Percentiles rank a stretch among this genome's conserved stretches.
phyloP scores from a whole-genome alignment of 2,113 vertebrate genomes.

The zebrafish (Danio rerio) region GRCz12tu NC_133193.1:23428501-23429000 shows the following conservation, averaged over 20 bases:
- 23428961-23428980: conserved; percentile 15
- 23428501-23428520: too few species aligned
- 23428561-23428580: too few species aligned
- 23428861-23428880: conserved; percentile 10
- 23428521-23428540: too few species aligned
- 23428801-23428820: conserved; percentile 29
- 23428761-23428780: conserved; percentile 9
- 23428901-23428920: conserved; percentile 30
- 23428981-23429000: background rate
- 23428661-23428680: too few species aligned
- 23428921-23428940: background rate
- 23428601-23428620: too few species aligned
- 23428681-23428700: too few species aligned
- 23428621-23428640: too few species aligned
- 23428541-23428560: too few species aligned
- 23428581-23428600: too few species aligned
- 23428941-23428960: conserved; percentile 39
- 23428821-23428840: conserved; percentile 42
- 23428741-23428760: conserved; percentile 41
- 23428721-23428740: too few species aligned
- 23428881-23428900: conserved; percentile 39
- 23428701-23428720: too few species aligned
- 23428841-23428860: background rate
- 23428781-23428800: conserved; percentile 7
- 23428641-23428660: too few species aligned